Base-by-base conservation (phyloP, 1,140 invertebrate species). In the Maniola jurtina region DNA sequence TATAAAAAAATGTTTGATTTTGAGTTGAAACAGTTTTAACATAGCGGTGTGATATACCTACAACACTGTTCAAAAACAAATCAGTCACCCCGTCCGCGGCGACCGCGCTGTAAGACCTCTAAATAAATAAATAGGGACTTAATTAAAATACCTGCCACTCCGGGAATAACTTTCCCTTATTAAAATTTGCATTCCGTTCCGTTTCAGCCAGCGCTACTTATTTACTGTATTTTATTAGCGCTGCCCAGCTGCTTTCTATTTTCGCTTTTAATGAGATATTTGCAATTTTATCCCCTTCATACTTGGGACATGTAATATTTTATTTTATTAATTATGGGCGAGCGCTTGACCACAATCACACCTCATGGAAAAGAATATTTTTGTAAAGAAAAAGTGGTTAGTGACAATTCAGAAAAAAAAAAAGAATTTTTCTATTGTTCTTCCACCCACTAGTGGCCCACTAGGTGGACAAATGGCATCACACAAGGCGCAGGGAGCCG, bases 111-210 rank as follows among this genome's bases (percentile, higher is more conserved):
- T 33, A 59, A 60, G 61, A 56, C 66, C 66, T 60, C 60, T 48
- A 58, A 62, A 65, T 66, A 66, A 65, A 65, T 65, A 66, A 65
- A 65, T 65, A 62, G 52, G 68, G 64, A 58, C 47, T 64, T 70
- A 70, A 70, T 70, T 66, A 70, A 65, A 70, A 70, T 70, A 66
- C 68, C 63, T 70, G 63, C n/a, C 40, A 66, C 52, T 66, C 54
- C 35, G 54, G 11, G 60, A 70, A 70, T 70, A 66, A 66, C 63
- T 70, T 64, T 68, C 66, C 61, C 57, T 68, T 68, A 64, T 68
- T 64, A 68, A 68, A 64, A 68, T 68, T 68, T 68, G 61, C 66
- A 68, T 68, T 68, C 66, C 66, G 54, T 58, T 52, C 66, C 58
- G 54, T 68, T 63, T 68, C 58, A 68, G 16, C 61, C 48, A 48